A percentile compares a stretch with the other conserved stretches of the same genome.
Conservation (phyloP, 2,888 invertebrate species). For the Ecdyonurus torrentis region DNA sequence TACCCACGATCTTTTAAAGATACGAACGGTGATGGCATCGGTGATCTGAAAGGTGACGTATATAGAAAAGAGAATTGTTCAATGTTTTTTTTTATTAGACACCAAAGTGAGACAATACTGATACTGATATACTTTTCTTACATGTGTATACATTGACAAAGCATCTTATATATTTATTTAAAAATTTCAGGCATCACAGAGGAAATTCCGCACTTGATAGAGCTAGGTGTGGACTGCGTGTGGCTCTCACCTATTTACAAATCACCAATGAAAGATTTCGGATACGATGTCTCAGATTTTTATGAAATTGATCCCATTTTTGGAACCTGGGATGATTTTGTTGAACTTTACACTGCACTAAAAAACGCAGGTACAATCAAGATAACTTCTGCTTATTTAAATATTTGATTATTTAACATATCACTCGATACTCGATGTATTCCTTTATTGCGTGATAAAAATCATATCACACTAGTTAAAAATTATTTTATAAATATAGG, state of each 20-base stretch:
- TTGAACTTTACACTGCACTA: slow-evolving; percentile 35
- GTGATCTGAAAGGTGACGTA: slow-evolving; percentile 26
- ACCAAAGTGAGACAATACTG: too few relatives aligned
- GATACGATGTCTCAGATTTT: slow-evolving; percentile 74
- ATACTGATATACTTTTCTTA: too few relatives aligned
- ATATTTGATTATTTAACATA: too few relatives aligned
- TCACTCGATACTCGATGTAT: too few relatives aligned
- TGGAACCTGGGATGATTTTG: slow-evolving; percentile 57
- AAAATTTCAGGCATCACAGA: slow-evolving; percentile 33
- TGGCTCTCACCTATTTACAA: slow-evolving; percentile 76
- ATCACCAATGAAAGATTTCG: slow-evolving; percentile 74
- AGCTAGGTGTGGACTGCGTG: slow-evolving; percentile 52
- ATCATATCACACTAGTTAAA: too few relatives aligned
- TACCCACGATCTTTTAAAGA: slow-evolving; percentile 31
- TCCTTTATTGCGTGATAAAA: too few relatives aligned
- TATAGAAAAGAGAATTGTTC: not conserved
- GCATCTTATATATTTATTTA: not conserved
- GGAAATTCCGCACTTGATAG: slow-evolving; percentile 42
- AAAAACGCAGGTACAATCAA: slow-evolving; percentile 30
- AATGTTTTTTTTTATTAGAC: too few relatives aligned
- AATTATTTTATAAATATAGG: too few relatives aligned
- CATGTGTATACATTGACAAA: not conserved
- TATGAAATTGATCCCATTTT: slow-evolving; percentile 50
- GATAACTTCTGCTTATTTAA: too few relatives aligned
- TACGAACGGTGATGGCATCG: slow-evolving; percentile 29